Evolutionary conservation across 1,140 invertebrate species (phyloP).

Genomic region (Helicoverpa zea): DNA sequence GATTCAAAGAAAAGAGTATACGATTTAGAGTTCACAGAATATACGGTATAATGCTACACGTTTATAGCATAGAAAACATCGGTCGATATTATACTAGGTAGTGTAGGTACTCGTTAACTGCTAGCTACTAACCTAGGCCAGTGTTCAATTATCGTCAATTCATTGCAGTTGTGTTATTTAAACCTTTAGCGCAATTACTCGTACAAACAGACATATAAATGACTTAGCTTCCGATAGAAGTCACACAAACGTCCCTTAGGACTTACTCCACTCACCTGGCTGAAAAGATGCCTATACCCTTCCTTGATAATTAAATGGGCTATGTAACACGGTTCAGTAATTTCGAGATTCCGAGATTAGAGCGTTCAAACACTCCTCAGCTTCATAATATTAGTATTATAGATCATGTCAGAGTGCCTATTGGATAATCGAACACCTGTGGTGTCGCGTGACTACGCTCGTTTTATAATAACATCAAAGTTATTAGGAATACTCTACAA

Average conservation of each 20-base stretch:
- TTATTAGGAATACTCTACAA: constrained; percentile 43
- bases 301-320: too few species aligned
- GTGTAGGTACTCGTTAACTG: not conserved
- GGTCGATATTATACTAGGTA: not conserved
- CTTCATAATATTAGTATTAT: too few species aligned
- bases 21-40: too few species aligned
- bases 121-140: not conserved
- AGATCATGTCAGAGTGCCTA: constrained; percentile 44
- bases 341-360: too few species aligned
- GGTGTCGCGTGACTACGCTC: constrained; percentile 32
- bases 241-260: too few species aligned
- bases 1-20: constrained; percentile 8
- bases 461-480: not conserved
- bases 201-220: not conserved
- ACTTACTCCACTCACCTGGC: too few species aligned
- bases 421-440: constrained; percentile 48
- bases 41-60: not conserved
- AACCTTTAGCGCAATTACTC: not conserved
- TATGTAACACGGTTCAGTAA: too few species aligned
- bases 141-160: not conserved
- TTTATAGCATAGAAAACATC: not conserved
- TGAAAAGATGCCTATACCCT: too few species aligned
- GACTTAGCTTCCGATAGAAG: too few species aligned
- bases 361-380: too few species aligned
- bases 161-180: not conserved